These are phyloP conservation scores for Leptatherina wallacei DNA, from an alignment of 2,797 vertebrate genomes.

Conservation along the genomic window DNA sequence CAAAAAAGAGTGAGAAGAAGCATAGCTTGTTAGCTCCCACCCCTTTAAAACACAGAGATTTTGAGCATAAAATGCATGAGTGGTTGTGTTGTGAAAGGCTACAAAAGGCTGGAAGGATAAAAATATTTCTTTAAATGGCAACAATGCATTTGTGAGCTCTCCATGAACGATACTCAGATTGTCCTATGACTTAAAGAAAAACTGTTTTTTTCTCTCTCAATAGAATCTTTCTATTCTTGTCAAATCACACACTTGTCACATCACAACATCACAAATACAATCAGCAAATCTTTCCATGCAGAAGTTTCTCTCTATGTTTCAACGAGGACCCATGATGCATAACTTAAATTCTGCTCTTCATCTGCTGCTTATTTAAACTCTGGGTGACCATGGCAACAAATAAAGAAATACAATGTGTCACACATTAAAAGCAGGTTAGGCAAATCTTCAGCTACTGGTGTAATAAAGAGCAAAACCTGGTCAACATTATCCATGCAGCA, in stretches of 20 bases:
- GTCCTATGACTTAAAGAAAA: neutral
- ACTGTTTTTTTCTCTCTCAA: neutral
- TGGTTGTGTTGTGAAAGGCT: neutral
- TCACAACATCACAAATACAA: slow-evolving; percentile 5
- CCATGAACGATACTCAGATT: neutral
- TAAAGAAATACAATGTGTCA: slow-evolving; percentile 35
- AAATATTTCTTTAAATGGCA: neutral
- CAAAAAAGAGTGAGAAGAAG: too few species aligned
- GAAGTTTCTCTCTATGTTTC: slow-evolving; percentile 25
- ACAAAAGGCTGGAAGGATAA: neutral
- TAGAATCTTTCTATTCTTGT: neutral
- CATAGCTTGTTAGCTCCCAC: too few species aligned
- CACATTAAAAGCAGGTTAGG: neutral
- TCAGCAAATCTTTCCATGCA: slow-evolving; percentile 34
- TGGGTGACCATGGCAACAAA: slow-evolving; percentile 59
- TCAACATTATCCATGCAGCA: neutral
- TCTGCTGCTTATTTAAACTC: slow-evolving; percentile 61
- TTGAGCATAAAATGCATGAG: neutral
- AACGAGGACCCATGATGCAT: slow-evolving; percentile 50
- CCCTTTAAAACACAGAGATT: neutral
- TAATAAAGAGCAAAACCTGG: neutral
- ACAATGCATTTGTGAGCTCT: neutral
- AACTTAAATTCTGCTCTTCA: slow-evolving; percentile 56
- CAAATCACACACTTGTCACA: too few species aligned
- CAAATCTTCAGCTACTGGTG: neutral